Evolutionary conservation across 2,113 vertebrate genomes (phyloP).

Genomic region (Lepisosteus osseus): DNA sequence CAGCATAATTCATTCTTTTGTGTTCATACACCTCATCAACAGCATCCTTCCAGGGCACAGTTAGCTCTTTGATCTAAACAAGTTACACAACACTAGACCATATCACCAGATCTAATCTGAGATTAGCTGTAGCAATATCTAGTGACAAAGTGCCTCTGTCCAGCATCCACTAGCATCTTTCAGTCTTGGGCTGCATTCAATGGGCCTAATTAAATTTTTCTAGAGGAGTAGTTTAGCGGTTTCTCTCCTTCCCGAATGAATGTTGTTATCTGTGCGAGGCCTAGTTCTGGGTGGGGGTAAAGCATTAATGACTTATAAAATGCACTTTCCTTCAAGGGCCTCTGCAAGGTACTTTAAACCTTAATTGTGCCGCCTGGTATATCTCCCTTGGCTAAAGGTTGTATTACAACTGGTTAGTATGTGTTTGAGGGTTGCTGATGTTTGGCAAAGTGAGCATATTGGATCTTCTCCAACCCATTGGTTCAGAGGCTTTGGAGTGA

Average conservation of each 20-base stretch:
- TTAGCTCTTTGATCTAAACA: slow-evolving; percentile 7
- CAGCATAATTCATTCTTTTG: background rate
- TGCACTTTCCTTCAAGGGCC: background rate
- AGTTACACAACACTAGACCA: slow-evolving; percentile 9
- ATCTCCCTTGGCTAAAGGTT: slow-evolving; percentile 13
- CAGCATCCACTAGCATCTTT: slow-evolving; percentile 18
- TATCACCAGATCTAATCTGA: slow-evolving; percentile 2
- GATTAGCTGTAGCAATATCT: slow-evolving; percentile 14
- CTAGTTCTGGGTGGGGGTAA: background rate
- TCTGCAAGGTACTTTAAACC: slow-evolving; percentile 1
- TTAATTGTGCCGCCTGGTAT: slow-evolving; percentile 20
- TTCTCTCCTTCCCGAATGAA: slow-evolving; percentile 12
- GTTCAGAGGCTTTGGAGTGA: slow-evolving; percentile 11
- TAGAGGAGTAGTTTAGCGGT: background rate
- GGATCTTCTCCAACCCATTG: slow-evolving; percentile 25
- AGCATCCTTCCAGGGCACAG: slow-evolving; percentile 6
- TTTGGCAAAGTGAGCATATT: slow-evolving; percentile 17
- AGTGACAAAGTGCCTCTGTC: background rate
- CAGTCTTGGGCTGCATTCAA: slow-evolving; percentile 4
- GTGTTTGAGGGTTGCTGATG: slow-evolving; percentile 18
- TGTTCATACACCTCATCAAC: slow-evolving; percentile 6
- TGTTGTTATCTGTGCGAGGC: background rate
- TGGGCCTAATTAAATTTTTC: slow-evolving; percentile 3
- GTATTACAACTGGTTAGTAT: slow-evolving; percentile 17
- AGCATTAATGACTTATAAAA: background rate